Conservation (phyloP, 2,888 invertebrate genomes). For the Cephonodes hylas region DNA sequence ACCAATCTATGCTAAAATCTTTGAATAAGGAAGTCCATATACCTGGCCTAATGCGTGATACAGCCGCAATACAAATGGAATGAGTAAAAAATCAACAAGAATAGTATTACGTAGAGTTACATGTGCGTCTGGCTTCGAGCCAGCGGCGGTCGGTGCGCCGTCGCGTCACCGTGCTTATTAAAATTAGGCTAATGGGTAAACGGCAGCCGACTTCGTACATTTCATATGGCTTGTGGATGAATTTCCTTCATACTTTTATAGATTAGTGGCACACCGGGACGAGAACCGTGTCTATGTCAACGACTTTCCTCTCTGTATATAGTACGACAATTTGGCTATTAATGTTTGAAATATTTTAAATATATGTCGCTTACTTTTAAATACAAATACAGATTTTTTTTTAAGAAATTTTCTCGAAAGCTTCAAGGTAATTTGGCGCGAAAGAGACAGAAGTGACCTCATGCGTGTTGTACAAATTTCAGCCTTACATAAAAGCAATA, state of each 20-base stretch:
- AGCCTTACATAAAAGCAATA: neutral
- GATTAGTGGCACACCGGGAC: neutral
- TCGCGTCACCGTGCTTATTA: neutral
- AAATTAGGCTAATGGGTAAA: conserved; percentile 15
- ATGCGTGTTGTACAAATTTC: neutral
- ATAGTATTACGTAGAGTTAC: conserved; percentile 6
- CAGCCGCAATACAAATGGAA: neutral
- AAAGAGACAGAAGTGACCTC: neutral
- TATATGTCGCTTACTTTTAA: no score
- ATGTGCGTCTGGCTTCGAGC: neutral
- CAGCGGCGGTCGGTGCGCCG: neutral
- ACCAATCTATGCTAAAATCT: no score
- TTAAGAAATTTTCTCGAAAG: neutral
- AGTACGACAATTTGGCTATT: no score
- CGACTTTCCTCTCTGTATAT: no score
- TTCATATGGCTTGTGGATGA: neutral
- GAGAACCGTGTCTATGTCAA: no score
- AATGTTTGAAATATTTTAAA: no score
- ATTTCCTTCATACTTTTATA: neutral
- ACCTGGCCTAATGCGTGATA: neutral
- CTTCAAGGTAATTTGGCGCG: neutral
- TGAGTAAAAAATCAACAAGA: neutral
- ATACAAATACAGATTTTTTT: neutral
- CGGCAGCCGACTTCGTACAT: neutral
- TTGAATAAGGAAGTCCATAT: neutral